phyloP scores from a whole-genome alignment of 2,888 invertebrate genomes.

The Pseudococcus longispinus region DNA sequence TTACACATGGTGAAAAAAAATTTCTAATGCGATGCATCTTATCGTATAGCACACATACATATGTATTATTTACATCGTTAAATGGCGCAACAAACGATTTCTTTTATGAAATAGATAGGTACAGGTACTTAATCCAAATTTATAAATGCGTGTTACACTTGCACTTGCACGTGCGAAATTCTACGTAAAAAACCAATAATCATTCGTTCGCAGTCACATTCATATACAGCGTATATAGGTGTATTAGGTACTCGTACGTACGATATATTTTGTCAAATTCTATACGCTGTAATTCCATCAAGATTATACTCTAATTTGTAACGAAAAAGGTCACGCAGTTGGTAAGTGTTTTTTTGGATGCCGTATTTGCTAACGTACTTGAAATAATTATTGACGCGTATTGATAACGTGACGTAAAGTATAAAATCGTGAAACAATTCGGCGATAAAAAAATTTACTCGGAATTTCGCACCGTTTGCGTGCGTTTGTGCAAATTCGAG shows the following conservation, averaged over 20 bases:
- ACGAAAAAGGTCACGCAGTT: conserved; percentile 41
- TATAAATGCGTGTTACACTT: not conserved
- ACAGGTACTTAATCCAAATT: not conserved
- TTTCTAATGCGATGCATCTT: not conserved
- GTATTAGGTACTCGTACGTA: not conserved
- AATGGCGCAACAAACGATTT: not conserved
- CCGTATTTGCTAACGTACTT: conserved; percentile 17
- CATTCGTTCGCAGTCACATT: not conserved
- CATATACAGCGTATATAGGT: too few relatives aligned
- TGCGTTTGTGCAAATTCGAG: not conserved
- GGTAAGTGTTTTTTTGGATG: conserved; percentile 24
- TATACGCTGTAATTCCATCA: conserved; percentile 6
- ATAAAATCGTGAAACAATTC: conserved; percentile 1
- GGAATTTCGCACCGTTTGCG: conserved; percentile 18
- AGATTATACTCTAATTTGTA: conserved; percentile 15
- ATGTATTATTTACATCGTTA: not conserved
- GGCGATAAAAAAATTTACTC: conserved; percentile 27
- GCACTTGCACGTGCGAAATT: conserved; percentile 9
- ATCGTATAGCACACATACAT: not conserved
- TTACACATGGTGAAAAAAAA: not conserved
- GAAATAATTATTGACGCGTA: conserved; percentile 38
- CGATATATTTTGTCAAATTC: not conserved
- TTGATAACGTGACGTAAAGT: conserved; percentile 23
- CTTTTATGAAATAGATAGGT: not conserved
- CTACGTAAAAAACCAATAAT: not conserved